These are phyloP conservation scores for Eretmochelys imbricata DNA, from an alignment of 2,113 vertebrate species.

Conservation along the genomic window DNA sequence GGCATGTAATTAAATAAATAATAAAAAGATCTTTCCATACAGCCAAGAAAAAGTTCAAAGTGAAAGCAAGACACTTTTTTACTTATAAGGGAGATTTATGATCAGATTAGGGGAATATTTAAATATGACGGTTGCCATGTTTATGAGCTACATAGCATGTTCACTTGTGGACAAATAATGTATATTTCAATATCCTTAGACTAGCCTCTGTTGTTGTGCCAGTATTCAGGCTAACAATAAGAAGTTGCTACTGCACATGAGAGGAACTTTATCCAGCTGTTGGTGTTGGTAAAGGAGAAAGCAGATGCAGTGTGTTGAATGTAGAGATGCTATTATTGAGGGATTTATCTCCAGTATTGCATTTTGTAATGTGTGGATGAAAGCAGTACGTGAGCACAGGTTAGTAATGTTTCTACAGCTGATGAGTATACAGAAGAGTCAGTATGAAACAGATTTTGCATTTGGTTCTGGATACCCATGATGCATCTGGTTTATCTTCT, in stretches of 20 bases:
- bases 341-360: slow-evolving; percentile 31
- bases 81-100: slow-evolving; percentile 46
- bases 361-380: slow-evolving; percentile 35
- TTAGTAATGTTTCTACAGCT: not conserved
- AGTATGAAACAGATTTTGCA: not conserved
- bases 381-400: not conserved
- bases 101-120: slow-evolving; percentile 52
- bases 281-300: slow-evolving; percentile 15
- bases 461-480: not conserved
- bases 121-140: slow-evolving; percentile 50
- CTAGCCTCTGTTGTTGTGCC: slow-evolving; percentile 55
- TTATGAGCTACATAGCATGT: slow-evolving; percentile 37
- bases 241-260: slow-evolving; percentile 53
- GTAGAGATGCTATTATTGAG: slow-evolving; percentile 18
- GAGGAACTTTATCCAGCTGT: slow-evolving; percentile 27
- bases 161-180: slow-evolving; percentile 60
- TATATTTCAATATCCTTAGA: slow-evolving; percentile 42
- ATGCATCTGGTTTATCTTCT: not conserved
- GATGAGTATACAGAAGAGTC: not conserved
- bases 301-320: slow-evolving; percentile 11
- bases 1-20: not conserved
- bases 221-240: slow-evolving; percentile 47
- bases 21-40: slow-evolving; percentile 1
- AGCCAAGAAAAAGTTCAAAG: slow-evolving; percentile 63
- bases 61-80: slow-evolving; percentile 10